phyloP scores from a whole-genome alignment of 2,797 vertebrate species.

The Sebastes wilsoni region DNA sequence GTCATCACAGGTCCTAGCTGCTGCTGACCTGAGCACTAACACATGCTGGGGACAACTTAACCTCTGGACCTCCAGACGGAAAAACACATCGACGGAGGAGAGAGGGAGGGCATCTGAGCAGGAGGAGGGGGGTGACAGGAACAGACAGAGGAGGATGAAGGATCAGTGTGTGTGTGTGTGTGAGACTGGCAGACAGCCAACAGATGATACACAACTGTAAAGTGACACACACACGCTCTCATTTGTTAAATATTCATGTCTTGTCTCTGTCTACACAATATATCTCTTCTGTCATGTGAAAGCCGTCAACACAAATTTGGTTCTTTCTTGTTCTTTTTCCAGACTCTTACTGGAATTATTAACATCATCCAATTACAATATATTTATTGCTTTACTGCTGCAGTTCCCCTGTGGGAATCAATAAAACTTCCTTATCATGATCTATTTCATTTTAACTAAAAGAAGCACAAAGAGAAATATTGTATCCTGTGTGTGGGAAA shows the following conservation, averaged over 20 bases:
- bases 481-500: background rate
- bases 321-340: background rate
- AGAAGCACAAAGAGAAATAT: background rate
- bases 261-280: background rate
- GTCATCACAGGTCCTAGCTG: conserved; percentile 72
- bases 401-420: background rate
- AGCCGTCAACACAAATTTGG: background rate
- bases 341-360: background rate
- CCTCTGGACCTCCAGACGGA: conserved; percentile 67
- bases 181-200: background rate
- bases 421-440: background rate
- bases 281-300: background rate
- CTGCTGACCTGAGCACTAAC: conserved; percentile 75
- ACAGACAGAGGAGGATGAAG: background rate
- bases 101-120: conserved; percentile 14
- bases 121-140: background rate
- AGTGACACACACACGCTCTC: background rate
- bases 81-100: conserved; percentile 59
- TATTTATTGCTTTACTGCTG: background rate
- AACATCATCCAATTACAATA: background rate
- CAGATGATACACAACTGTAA: conserved; percentile 28
- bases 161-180: conserved; percentile 10
- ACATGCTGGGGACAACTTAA: conserved; percentile 80
- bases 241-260: background rate
- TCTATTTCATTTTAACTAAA: background rate